A percentile compares a stretch with the other conserved stretches of the same genome.
Evolutionary conservation across 2,888 invertebrate species (phyloP).

Genomic region (Lagria hirta): DNA sequence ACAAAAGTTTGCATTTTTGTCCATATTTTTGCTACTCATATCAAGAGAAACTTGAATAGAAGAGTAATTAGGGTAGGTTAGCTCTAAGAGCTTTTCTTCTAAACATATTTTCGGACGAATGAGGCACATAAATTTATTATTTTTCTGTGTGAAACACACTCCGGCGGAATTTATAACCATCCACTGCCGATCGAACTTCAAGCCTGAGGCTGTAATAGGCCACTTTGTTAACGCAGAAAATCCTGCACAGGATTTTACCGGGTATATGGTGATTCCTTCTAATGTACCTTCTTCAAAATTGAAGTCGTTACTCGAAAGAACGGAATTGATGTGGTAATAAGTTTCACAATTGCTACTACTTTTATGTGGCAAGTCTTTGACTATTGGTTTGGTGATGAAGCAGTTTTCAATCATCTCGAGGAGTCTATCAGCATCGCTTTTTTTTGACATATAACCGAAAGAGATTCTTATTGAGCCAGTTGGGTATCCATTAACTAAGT

Average conservation of each 20-base stretch:
- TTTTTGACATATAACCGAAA: conserved; percentile 87
- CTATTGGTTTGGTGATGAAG: conserved; percentile 62
- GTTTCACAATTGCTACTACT: conserved; percentile 33
- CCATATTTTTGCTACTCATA: conserved; percentile 1
- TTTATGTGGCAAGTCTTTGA: conserved; percentile 47
- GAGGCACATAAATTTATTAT: conserved; percentile 74
- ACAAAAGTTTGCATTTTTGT: conserved; percentile 61
- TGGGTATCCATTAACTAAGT: conserved; percentile 81
- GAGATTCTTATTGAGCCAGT: conserved; percentile 92
- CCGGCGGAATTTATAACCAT: conserved; percentile 85
- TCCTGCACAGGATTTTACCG: conserved; percentile 88
- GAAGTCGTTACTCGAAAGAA: conserved; percentile 8
- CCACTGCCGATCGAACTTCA: conserved; percentile 90
- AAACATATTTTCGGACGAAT: conserved; percentile 72
- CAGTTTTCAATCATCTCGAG: conserved; percentile 74
- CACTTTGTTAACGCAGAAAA: conserved; percentile 69
- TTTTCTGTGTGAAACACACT: conserved; percentile 85
- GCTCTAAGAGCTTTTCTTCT: conserved; percentile 56
- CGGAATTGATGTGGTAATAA: conserved; percentile 1
- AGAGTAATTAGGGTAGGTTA: conserved; percentile 63
- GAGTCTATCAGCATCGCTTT: conserved; percentile 69
- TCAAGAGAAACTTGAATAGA: conserved; percentile 5
- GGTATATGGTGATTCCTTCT: conserved; percentile 67
- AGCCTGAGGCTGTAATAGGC: conserved; percentile 74
- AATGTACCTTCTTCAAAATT: conserved; percentile 36